Conservation (phyloP, 2,888 invertebrate genomes). For the Lepidochrysops patricia region DNA sequence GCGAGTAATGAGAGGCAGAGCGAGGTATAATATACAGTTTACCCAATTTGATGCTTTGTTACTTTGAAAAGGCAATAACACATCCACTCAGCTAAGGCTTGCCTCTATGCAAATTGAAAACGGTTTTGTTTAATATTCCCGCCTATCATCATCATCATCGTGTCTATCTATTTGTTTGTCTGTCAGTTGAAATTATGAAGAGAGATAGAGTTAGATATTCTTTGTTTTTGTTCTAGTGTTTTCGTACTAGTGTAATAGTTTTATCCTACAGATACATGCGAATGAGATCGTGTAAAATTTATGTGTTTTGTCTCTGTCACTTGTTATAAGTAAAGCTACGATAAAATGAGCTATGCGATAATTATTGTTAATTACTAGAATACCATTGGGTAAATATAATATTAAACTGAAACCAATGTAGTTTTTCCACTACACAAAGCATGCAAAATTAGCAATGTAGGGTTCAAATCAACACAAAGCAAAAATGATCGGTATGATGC, state of each 20-base stretch:
- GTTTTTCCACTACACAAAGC: not conserved
- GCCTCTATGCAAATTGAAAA: not conserved
- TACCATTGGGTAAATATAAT: too few relatives aligned
- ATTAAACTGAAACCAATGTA: too few relatives aligned
- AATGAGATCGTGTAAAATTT: too few relatives aligned
- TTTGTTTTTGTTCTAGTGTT: too few relatives aligned
- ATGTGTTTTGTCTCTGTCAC: too few relatives aligned
- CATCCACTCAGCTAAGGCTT: not conserved
- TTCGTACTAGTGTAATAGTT: too few relatives aligned
- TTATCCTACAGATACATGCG: too few relatives aligned
- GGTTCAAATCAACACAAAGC: not conserved
- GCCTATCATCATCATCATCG: not conserved
- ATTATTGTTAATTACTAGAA: too few relatives aligned
- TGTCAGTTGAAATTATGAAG: too few relatives aligned
- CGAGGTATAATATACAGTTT: not conserved
- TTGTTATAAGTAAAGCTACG: too few relatives aligned
- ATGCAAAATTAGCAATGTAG: not conserved
- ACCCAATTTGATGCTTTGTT: not conserved
- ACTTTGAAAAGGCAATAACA: constrained; percentile 1
- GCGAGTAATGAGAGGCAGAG: not conserved
- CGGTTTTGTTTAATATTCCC: not conserved
- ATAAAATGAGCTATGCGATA: too few relatives aligned
- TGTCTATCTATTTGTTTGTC: not conserved
- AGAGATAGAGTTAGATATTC: too few relatives aligned
- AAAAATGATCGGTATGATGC: not conserved